Evolutionary conservation across 2,797 vertebrate species (phyloP), one percentile per base, ranked within the genome.

Genomic region (Liparis tanakae): DNA sequence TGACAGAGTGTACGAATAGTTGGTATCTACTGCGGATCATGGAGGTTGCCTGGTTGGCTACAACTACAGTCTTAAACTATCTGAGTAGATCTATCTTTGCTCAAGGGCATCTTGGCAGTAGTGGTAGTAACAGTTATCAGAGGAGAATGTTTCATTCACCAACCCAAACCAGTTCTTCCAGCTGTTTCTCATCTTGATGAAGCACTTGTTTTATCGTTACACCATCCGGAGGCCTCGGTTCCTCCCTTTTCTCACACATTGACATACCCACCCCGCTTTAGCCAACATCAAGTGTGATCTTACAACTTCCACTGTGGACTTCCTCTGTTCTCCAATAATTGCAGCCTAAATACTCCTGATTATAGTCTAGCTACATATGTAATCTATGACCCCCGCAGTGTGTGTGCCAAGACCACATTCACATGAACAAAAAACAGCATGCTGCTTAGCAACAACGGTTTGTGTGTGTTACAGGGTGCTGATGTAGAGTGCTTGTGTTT

Each of bases 371-470:
- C 79, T 78, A 25, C 7, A 6, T 71, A 72, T 5, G 25, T 73
- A 78, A 71, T 77, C 61, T 61, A 36, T 48, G 62, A 71, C 48
- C 58, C 61, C 78, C 44, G 65, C 56, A 74, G 76, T 43, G 71
- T 76, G 71, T 72, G 15, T 70, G 63, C 63, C 79, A 73, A 72
- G 70, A 62, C 79, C 77, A 83, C 34, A 44, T 41, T 71, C 48
- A 66, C 54, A 51, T 77, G 33, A 79, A 78, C 68, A 81, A 81
- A 72, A 68, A 79, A 75, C 72, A 75, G 20, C 0, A 6, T 37
- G 85, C 78, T 90, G 87, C 87, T 75, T 78, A 79, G 82, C 25
- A 30, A 30, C 25, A 30, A 30, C 25, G 25, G 25, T 4, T 30
- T 30, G 37, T 39, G 37, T 39, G 37, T 39, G 6, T 39, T 55